These are phyloP conservation scores for Eucriotettix oculatus DNA, from an alignment of 2,888 invertebrate species.

Conservation along the genomic window DNA sequence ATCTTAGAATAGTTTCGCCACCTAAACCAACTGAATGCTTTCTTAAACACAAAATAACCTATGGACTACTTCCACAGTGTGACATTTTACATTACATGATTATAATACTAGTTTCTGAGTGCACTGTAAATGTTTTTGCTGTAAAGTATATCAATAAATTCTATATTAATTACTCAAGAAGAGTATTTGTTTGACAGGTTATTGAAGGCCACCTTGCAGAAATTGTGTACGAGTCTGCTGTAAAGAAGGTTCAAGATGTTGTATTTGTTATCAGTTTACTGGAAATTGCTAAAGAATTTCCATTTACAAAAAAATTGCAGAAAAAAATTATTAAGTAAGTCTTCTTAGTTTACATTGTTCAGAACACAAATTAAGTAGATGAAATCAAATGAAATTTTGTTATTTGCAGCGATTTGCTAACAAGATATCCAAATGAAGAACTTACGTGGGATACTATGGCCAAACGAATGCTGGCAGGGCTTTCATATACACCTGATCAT, in stretches of 20 bases:
- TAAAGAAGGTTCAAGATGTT: slow-evolving; percentile 36
- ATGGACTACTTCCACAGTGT: no score
- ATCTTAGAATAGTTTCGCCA: no score
- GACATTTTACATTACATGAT: no score
- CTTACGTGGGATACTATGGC: slow-evolving; percentile 42
- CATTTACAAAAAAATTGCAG: slow-evolving; percentile 40
- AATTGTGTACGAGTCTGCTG: slow-evolving; percentile 42
- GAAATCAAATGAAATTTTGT: background rate
- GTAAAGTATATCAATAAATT: background rate
- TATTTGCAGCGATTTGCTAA: slow-evolving; percentile 27
- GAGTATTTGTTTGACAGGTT: slow-evolving; percentile 1
- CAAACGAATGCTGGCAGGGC: slow-evolving; percentile 36
- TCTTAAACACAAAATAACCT: no score
- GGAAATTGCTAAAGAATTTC: slow-evolving; percentile 37
- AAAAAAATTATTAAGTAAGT: slow-evolving; percentile 20
- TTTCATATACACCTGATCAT: slow-evolving; percentile 8
- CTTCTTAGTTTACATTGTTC: background rate
- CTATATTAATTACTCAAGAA: background rate
- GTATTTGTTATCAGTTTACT: slow-evolving; percentile 42
- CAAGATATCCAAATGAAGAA: slow-evolving; percentile 32
- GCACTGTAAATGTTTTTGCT: no score
- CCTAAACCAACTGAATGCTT: no score
- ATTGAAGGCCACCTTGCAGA: slow-evolving; percentile 31
- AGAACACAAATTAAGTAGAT: no score
- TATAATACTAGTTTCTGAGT: no score